These are phyloP conservation scores for Burhinus bistriatus DNA, from an alignment of 2,113 vertebrate species.

Conservation along the genomic window DNA sequence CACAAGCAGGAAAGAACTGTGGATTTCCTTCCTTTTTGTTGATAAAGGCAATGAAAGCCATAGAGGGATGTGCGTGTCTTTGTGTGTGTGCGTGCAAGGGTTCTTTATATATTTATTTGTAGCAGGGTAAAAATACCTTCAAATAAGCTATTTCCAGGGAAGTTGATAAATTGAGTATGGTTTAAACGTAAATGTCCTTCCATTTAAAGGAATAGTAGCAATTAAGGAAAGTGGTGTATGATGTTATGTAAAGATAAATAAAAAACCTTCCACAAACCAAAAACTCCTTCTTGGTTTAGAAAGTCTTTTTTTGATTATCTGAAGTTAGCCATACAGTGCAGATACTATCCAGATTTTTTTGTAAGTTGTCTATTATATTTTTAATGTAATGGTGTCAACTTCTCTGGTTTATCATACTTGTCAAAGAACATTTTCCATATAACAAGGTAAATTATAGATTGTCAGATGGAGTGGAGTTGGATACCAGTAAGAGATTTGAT, in stretches of 20 bases:
- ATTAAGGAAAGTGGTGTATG: not conserved
- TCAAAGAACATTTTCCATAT: not conserved
- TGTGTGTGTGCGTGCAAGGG: fast-evolving
- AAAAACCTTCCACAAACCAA: not conserved
- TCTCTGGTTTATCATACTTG: not conserved
- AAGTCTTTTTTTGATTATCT: not conserved
- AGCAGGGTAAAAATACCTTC: not conserved
- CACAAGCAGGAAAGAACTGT: not conserved
- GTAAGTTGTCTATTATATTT: not conserved
- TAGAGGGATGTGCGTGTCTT: not conserved
- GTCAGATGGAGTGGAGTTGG: not conserved
- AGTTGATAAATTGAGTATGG: not conserved
- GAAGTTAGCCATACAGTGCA: not conserved
- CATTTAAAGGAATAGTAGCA: not conserved
- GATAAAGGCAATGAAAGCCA: not conserved
- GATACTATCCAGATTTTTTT: not conserved
- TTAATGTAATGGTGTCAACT: not conserved
- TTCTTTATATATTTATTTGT: not conserved
- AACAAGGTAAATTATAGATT: not conserved
- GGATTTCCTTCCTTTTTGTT: not conserved
- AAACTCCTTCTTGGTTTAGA: not conserved
- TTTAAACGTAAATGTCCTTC: not conserved
- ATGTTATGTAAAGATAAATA: not conserved
- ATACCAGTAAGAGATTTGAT: not conserved
- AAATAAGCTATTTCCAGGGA: not conserved